Evolutionary conservation across 2,797 vertebrate genomes (phyloP).

Genomic region (Acrossocheilus fasciatus): DNA sequence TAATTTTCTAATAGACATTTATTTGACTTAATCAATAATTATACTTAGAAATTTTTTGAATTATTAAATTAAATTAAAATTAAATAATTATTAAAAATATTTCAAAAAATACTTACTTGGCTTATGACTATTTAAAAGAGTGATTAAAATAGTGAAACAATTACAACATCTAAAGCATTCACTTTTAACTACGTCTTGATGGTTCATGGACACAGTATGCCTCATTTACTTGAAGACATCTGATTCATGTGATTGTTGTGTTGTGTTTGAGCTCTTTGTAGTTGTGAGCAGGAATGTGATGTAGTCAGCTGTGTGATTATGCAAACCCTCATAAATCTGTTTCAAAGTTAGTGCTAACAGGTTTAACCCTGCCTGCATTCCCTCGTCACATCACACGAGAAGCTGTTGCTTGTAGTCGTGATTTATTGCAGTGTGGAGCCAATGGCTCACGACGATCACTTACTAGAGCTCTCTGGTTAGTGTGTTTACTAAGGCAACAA

Average conservation of each 20-base stretch:
- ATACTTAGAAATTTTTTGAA: too few species aligned
- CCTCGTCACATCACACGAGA: constrained; percentile 24
- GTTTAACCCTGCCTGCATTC: constrained; percentile 46
- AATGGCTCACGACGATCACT: not conserved
- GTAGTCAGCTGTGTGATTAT: constrained; percentile 43
- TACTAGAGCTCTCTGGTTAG: not conserved
- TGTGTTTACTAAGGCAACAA: not conserved
- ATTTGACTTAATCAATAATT: not conserved
- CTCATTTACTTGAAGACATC: constrained; percentile 9
- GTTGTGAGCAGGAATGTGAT: constrained; percentile 30
- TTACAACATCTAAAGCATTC: not conserved
- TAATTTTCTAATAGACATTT: not conserved
- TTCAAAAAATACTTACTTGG: not conserved
- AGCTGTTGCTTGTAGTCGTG: not conserved
- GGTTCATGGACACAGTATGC: constrained; percentile 3
- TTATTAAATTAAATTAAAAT: too few species aligned
- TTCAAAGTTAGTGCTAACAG: constrained; percentile 59
- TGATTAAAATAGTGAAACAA: not conserved
- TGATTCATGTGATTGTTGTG: constrained; percentile 26
- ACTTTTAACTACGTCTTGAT: not conserved
- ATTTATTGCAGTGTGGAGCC: not conserved
- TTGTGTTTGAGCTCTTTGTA: constrained; percentile 21
- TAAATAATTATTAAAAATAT: too few species aligned
- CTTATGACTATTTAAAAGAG: not conserved
- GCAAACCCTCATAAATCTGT: constrained; percentile 62